These are phyloP conservation scores for Syritta pipiens DNA, from an alignment of 2,888 invertebrate genomes.

Conservation along the genomic window DNA sequence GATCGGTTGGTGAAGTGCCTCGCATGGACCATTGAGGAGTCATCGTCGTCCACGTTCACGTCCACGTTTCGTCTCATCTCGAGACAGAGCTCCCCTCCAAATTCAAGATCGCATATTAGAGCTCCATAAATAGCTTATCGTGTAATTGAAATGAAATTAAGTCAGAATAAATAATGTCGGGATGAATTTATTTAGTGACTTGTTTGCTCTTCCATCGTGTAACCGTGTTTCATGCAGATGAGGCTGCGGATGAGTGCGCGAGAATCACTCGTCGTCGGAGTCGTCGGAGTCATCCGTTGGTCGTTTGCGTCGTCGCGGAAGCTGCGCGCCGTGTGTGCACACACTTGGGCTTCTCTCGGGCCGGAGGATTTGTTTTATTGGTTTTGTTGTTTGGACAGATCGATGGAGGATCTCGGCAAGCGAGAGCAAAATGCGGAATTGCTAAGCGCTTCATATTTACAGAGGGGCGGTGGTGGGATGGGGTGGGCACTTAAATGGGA, in stretches of 20 bases:
- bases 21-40: constrained; percentile 38
- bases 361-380: constrained; percentile 21
- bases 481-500: no score
- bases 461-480: no score
- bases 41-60: no score
- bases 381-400: constrained; percentile 20
- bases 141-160: constrained; percentile 71
- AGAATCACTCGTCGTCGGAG: constrained; percentile 48
- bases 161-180: constrained; percentile 70
- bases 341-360: background rate
- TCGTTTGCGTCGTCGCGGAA: background rate
- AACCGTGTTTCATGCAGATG: constrained; percentile 65
- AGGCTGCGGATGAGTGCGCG: constrained; percentile 63
- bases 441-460: background rate
- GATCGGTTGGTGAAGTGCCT: constrained; percentile 30
- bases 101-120: constrained; percentile 66
- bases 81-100: constrained; percentile 49
- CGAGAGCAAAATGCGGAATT: background rate
- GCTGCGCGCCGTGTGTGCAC: no score
- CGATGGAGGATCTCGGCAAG: background rate
- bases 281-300: constrained; percentile 2
- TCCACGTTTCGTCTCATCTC: constrained; percentile 34
- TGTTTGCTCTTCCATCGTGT: constrained; percentile 65
- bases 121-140: constrained; percentile 71
- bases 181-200: constrained; percentile 70